Percentiles rank a stretch among this genome's conserved stretches.
Conservation (phyloP, 2,113 vertebrate genomes). For the Bambusicola thoracicus region DNA sequence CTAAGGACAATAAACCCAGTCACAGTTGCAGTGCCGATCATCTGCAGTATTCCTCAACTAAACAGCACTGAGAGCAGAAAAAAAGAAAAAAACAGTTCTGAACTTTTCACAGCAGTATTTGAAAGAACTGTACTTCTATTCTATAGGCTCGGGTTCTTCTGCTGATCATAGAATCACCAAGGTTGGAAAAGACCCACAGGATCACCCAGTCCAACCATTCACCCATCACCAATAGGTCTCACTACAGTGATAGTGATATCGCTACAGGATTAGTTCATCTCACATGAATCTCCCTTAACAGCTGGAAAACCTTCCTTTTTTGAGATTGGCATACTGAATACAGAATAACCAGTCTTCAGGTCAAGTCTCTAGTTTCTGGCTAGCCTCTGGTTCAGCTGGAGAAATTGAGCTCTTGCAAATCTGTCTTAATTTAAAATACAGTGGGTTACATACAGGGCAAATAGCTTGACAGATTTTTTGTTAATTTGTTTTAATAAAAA, state of each 20-base stretch:
- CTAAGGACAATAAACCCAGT: background rate
- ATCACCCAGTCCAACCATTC: no score
- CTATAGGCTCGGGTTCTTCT: background rate
- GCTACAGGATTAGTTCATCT: background rate
- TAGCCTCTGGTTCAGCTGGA: background rate
- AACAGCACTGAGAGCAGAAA: background rate
- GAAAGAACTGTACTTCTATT: background rate
- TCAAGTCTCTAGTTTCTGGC: background rate
- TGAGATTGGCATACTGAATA: background rate
- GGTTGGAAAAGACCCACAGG: no score
- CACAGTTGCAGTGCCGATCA: background rate
- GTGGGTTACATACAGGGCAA: background rate
- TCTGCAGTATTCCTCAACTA: background rate
- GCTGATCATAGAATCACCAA: no score
- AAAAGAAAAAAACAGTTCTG: no score
- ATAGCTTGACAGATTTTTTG: background rate
- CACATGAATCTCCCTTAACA: background rate
- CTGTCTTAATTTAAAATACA: background rate
- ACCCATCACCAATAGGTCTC: no score
- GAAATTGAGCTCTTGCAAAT: constrained; percentile 1
- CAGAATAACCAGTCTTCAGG: background rate
- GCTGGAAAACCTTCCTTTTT: background rate
- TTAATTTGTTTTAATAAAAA: background rate
- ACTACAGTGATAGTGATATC: no score
- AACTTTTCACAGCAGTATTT: background rate